phyloP scores from a whole-genome alignment of 2,888 invertebrate species.

The Pollenia amentaria region DNA sequence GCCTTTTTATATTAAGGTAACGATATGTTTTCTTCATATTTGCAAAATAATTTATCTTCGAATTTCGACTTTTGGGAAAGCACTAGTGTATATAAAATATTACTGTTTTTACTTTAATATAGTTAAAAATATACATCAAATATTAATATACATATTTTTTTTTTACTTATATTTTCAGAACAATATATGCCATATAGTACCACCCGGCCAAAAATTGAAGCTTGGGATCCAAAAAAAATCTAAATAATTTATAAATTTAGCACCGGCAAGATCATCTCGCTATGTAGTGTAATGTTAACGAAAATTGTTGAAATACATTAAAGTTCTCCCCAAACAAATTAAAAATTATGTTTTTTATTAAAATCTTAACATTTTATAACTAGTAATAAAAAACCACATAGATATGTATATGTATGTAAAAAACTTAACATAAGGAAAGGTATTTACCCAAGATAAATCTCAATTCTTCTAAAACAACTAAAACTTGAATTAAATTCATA shows the following conservation, averaged over 20 bases:
- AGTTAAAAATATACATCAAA: not conserved
- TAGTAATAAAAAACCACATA: too few species aligned
- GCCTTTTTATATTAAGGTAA: too few species aligned
- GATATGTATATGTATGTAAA: not conserved
- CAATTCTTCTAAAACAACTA: too few species aligned
- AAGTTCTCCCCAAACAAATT: not conserved
- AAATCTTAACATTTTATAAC: conserved; percentile 9
- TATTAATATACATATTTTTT: conserved; percentile 3
- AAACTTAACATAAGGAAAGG: conserved; percentile 1
- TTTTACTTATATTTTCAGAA: conserved; percentile 77
- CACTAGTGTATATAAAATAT: too few species aligned
- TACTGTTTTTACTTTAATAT: too few species aligned
- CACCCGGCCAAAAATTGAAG: conserved; percentile 92
- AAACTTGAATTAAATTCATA: too few species aligned
- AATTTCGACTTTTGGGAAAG: too few species aligned
- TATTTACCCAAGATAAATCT: conserved; percentile 1
- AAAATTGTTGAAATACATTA: conserved; percentile 33
- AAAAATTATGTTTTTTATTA: not conserved
- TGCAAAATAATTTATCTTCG: too few species aligned
- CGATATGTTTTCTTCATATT: too few species aligned
- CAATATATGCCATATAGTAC: conserved; percentile 97
- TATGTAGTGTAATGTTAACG: conserved; percentile 39
- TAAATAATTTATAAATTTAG: conserved; percentile 57
- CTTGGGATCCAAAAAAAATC: conserved; percentile 89
- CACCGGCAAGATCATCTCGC: not conserved